phyloP scores from a whole-genome alignment of 2,113 vertebrate species.

The Saimiri boliviensis region DNA sequence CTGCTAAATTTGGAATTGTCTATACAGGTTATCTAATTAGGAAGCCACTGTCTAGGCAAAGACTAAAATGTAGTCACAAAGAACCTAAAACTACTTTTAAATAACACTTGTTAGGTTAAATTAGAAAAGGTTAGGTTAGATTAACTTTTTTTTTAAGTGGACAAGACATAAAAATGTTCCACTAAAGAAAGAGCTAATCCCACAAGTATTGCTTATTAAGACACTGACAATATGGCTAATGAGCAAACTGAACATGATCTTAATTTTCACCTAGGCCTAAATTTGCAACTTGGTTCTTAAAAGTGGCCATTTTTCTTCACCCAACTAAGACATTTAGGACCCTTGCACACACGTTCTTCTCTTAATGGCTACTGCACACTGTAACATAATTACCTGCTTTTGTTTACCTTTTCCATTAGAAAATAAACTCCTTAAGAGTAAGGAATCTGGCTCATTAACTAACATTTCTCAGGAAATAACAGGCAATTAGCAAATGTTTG shows the following conservation, averaged over 20 bases:
- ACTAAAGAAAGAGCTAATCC: not conserved
- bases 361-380: not conserved
- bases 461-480: not conserved
- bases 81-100: not conserved
- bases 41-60: not conserved
- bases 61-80: not conserved
- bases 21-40: not conserved
- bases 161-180: slow-evolving; percentile 4
- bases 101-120: not conserved
- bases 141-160: not conserved
- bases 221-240: not conserved
- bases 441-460: not conserved
- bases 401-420: not conserved
- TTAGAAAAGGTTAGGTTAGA: not conserved
- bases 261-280: not conserved
- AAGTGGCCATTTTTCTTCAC: not conserved
- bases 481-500: not conserved
- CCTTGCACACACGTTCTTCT: not conserved
- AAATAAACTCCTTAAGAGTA: not conserved
- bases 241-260: not conserved
- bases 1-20: slow-evolving; percentile 34
- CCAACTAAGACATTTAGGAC: not conserved
- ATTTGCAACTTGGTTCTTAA: not conserved
- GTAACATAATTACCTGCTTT: not conserved
- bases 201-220: not conserved